A percentile compares a stretch with the other conserved stretches of the same genome.
Evolutionary conservation across 2,888 invertebrate genomes (phyloP).

Genomic region (Drosophila helvetica): DNA sequence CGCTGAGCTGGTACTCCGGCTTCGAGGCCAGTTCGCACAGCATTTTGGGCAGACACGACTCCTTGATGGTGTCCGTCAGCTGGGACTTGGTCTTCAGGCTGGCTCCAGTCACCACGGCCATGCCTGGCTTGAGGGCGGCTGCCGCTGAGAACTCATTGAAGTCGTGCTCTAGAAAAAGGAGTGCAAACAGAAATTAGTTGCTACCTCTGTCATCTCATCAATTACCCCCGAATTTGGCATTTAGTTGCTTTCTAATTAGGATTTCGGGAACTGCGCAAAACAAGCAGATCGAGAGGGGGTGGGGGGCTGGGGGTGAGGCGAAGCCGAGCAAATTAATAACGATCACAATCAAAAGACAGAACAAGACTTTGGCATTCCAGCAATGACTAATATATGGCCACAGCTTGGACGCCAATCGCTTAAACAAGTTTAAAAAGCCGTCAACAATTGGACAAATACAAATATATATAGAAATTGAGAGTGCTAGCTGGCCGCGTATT

Average conservation of each 20-base stretch:
- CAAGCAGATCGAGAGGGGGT: slow-evolving; percentile 9
- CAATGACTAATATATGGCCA: slow-evolving; percentile 28
- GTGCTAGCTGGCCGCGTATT: neutral
- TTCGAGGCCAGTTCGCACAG: slow-evolving; percentile 84
- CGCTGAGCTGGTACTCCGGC: slow-evolving; percentile 81
- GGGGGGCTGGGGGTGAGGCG: neutral
- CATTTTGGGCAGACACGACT: slow-evolving; percentile 84
- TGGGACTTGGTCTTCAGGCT: slow-evolving; percentile 73
- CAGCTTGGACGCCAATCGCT: neutral
- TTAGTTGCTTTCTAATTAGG: slow-evolving; percentile 24
- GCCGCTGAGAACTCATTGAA: slow-evolving; percentile 79
- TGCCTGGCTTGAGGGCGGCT: slow-evolving; percentile 62
- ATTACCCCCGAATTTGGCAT: slow-evolving; percentile 18
- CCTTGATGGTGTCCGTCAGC: slow-evolving; percentile 82
- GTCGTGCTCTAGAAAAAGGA: slow-evolving; percentile 70
- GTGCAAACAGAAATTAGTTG: slow-evolving; percentile 12
- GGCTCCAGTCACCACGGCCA: slow-evolving; percentile 57
- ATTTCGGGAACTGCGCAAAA: slow-evolving; percentile 49
- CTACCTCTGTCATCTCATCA: slow-evolving; percentile 1
- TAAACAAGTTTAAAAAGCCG: slow-evolving; percentile 19
- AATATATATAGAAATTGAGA: slow-evolving; percentile 21
- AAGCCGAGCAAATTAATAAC: slow-evolving; percentile 3
- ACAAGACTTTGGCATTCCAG: slow-evolving; percentile 5
- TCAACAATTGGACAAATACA: slow-evolving; percentile 18
- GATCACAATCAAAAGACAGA: slow-evolving; percentile 11